A percentile compares a stretch with the other conserved stretches of the same genome.
Conservation (phyloP, 2,797 vertebrate species). For the Eulemur rubriventer region DNA sequence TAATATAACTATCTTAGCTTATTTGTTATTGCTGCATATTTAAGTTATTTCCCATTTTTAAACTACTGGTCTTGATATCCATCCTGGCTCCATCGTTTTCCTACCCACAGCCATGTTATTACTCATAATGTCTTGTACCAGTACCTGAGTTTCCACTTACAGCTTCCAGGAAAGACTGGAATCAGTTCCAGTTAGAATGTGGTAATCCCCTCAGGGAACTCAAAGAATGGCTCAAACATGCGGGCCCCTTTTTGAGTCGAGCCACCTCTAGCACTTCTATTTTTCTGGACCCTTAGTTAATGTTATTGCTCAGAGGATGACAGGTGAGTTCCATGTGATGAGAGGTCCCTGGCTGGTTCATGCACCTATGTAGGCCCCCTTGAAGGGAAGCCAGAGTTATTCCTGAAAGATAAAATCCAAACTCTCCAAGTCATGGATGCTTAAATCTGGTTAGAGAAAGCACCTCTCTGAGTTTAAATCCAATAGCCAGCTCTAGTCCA, state of each 20-base stretch:
- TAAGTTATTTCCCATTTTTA: not conserved
- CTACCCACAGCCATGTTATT: not conserved
- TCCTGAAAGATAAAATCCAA: not conserved
- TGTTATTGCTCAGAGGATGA: not conserved
- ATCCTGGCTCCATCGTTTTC: not conserved
- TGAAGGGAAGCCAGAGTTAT: not conserved
- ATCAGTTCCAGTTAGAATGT: not conserved
- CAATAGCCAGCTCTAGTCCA: not conserved
- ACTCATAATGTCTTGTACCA: not conserved
- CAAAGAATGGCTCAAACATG: not conserved
- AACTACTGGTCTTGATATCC: not conserved
- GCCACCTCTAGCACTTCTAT: not conserved
- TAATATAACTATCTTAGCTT: not conserved
- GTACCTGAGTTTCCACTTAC: not conserved
- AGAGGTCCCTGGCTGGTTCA: not conserved
- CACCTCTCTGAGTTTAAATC: not conserved
- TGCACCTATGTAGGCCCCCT: not conserved
- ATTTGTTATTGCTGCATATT: slow-evolving; percentile 4
- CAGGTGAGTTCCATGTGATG: not conserved
- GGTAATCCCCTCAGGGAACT: not conserved
- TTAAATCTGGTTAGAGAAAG: not conserved
- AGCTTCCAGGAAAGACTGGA: not conserved
- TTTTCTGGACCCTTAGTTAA: not conserved
- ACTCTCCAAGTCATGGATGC: not conserved
- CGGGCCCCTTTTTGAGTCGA: not conserved